phyloP scores from a whole-genome alignment of 2,888 invertebrate species.

The Abscondita cerata region DNA sequence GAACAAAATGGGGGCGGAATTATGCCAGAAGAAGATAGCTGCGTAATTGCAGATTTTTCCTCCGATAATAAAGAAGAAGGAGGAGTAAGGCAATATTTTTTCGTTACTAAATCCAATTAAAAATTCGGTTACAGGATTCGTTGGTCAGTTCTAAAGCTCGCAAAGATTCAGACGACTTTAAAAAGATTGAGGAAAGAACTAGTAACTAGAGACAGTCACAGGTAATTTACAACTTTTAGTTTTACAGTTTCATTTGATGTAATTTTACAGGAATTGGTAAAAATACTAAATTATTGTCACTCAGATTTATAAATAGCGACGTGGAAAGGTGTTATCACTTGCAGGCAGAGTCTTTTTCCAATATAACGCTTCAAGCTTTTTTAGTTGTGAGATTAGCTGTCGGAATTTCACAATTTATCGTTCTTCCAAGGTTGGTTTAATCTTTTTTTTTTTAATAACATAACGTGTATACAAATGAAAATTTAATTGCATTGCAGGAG shows the following conservation, averaged over 20 bases:
- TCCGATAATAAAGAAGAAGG: conserved; percentile 57
- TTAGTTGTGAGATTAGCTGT: conserved; percentile 67
- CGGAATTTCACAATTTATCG: conserved; percentile 62
- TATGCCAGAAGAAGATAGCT: conserved; percentile 58
- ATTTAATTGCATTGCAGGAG: conserved; percentile 48
- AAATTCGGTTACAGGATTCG: conserved; percentile 34
- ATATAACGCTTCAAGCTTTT: conserved; percentile 69
- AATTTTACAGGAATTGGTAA: conserved; percentile 66
- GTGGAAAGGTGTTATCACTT: conserved; percentile 72
- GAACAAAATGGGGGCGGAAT: conserved; percentile 59
- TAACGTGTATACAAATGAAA: too few species aligned
- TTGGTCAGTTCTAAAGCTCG: conserved; percentile 60
- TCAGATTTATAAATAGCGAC: conserved; percentile 70
- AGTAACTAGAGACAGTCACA: conserved; percentile 83
- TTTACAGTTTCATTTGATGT: conserved; percentile 22
- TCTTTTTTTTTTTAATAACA: too few species aligned
- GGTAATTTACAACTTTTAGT: conserved; percentile 58
- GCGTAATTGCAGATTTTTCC: conserved; percentile 57
- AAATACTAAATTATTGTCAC: conserved; percentile 70
- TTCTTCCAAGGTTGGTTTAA: conserved; percentile 67
- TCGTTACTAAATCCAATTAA: background rate
- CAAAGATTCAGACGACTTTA: conserved; percentile 81
- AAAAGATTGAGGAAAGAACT: conserved; percentile 82
- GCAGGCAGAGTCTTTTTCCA: conserved; percentile 71
- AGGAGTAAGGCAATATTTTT: conserved; percentile 46